phyloP scores from a whole-genome alignment of 2,888 invertebrate genomes.

The Dasypolia templi region DNA sequence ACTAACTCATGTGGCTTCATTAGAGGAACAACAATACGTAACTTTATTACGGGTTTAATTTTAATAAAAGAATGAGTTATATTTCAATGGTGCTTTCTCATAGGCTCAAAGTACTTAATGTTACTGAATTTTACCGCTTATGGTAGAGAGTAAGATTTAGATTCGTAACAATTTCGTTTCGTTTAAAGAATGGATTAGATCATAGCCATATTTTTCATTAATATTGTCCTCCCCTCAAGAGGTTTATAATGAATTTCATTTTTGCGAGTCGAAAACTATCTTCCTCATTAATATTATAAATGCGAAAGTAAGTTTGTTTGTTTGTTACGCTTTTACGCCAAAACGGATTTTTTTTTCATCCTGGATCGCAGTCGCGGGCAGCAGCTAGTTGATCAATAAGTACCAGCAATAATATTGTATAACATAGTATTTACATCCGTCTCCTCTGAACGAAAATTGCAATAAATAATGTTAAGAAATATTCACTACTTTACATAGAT shows the following conservation, averaged over 20 bases:
- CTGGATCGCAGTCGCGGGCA: too few species aligned
- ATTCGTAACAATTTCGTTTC: slow-evolving; percentile 38
- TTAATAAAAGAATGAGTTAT: slow-evolving; percentile 61
- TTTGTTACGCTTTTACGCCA: too few species aligned
- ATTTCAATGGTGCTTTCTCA: slow-evolving; percentile 78
- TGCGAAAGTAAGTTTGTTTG: too few species aligned
- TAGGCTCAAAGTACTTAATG: slow-evolving; percentile 76
- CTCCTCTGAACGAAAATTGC: slow-evolving; percentile 63
- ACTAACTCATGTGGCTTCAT: slow-evolving; percentile 21
- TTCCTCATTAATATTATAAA: too few species aligned
- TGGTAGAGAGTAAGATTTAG: slow-evolving; percentile 58
- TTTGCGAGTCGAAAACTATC: slow-evolving; percentile 53
- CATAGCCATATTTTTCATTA: slow-evolving; percentile 27
- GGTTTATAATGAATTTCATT: slow-evolving; percentile 34
- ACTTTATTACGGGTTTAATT: slow-evolving; percentile 65
- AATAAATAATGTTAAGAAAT: slow-evolving; percentile 68
- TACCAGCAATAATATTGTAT: slow-evolving; percentile 63
- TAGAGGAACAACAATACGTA: slow-evolving; percentile 39
- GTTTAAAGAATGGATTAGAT: slow-evolving; percentile 17
- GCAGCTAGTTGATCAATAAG: slow-evolving; percentile 61
- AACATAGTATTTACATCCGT: slow-evolving; percentile 61
- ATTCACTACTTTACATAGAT: slow-evolving; percentile 68
- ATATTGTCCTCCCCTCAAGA: slow-evolving; percentile 30
- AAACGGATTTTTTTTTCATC: too few species aligned
- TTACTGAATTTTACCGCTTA: slow-evolving; percentile 45